A percentile compares a stretch with the other conserved stretches of the same genome.
phyloP scores from a whole-genome alignment of 2,113 vertebrate genomes.

The Cervus canadensis region DNA sequence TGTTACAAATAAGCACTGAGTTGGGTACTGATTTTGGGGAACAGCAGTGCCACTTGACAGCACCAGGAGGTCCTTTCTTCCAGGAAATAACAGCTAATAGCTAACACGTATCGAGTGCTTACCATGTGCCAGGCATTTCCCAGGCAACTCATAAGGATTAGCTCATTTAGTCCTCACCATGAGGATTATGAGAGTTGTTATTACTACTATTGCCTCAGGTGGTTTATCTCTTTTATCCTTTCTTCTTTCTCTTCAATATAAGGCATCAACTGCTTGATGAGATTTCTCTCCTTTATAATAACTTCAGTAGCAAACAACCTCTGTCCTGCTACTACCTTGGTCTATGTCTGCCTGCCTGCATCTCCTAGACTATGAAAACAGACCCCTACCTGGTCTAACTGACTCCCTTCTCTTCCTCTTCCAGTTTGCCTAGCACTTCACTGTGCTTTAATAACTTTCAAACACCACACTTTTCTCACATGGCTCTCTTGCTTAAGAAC shows the following conservation, averaged over 20 bases:
- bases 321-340: neutral
- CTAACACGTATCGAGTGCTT: neutral
- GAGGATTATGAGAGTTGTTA: neutral
- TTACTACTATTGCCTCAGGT: neutral
- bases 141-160: neutral
- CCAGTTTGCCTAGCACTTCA: neutral
- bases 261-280: neutral
- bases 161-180: neutral
- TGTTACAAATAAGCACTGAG: neutral
- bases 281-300: neutral
- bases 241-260: neutral
- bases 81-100: neutral
- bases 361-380: neutral
- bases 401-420: neutral
- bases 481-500: neutral
- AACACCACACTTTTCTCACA: neutral
- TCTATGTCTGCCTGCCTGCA: neutral
- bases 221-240: neutral
- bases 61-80: neutral
- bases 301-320: neutral
- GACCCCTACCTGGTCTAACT: too few species aligned
- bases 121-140: neutral
- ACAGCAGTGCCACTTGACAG: neutral
- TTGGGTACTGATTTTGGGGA: neutral
- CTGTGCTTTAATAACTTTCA: neutral